phyloP scores from a whole-genome alignment of 2,888 invertebrate species.

The Rhagophthalmus giganteus region DNA sequence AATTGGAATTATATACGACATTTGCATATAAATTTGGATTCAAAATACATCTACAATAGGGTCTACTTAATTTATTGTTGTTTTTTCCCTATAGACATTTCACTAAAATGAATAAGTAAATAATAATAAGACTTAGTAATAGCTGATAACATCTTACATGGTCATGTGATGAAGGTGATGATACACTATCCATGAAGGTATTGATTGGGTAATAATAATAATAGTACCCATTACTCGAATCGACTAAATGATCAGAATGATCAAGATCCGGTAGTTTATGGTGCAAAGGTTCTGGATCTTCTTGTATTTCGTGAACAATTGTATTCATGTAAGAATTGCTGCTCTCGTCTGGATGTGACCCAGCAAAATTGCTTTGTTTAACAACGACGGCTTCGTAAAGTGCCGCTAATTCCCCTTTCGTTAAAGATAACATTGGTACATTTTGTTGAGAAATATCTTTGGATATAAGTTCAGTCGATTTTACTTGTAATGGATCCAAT shows the following conservation, averaged over 20 bases:
- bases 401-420: constrained; percentile 55
- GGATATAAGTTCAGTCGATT: background rate
- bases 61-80: background rate
- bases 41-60: background rate
- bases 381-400: constrained; percentile 56
- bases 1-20: too few species aligned
- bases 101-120: background rate
- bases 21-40: background rate
- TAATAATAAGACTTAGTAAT: background rate
- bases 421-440: constrained; percentile 43
- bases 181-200: constrained; percentile 53
- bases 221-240: constrained; percentile 51
- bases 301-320: constrained; percentile 51
- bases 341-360: constrained; percentile 36
- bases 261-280: constrained; percentile 20
- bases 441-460: constrained; percentile 4
- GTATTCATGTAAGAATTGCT: constrained; percentile 41
- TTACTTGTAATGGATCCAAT: constrained; percentile 9
- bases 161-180: constrained; percentile 39
- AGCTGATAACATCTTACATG: constrained; percentile 14
- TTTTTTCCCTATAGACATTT: background rate
- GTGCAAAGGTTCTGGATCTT: constrained; percentile 13
- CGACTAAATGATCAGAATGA: constrained; percentile 2
- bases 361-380: constrained; percentile 47
- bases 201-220: constrained; percentile 62